These are phyloP conservation scores for Boulengeromyrus knoepffleri DNA, from an alignment of 2,113 vertebrate genomes.

Conservation along the genomic window DNA sequence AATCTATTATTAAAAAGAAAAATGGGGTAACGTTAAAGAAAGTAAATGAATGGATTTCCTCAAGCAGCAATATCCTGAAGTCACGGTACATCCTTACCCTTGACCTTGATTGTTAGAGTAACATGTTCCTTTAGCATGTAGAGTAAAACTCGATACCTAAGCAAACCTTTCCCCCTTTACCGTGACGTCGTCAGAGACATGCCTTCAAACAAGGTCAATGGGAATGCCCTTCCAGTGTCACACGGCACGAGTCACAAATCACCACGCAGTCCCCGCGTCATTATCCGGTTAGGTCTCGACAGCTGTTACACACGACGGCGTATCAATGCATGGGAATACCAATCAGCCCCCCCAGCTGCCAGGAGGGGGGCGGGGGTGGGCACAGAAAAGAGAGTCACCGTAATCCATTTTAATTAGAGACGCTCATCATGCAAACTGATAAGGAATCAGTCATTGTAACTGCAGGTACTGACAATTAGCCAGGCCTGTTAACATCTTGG, in stretches of 20 bases:
- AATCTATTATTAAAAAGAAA: neutral
- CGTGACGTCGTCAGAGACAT: slow-evolving; percentile 32
- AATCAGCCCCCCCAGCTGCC: neutral
- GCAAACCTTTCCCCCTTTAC: slow-evolving; percentile 37
- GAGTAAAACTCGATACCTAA: neutral
- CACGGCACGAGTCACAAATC: slow-evolving; percentile 26
- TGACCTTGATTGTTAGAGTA: neutral
- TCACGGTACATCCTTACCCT: neutral
- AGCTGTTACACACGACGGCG: slow-evolving; percentile 23
- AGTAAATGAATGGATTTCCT: neutral
- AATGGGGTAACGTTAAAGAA: neutral
- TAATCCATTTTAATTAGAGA: slow-evolving; percentile 70
- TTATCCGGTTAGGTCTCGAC: slow-evolving; percentile 27
- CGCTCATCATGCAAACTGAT: slow-evolving; percentile 71
- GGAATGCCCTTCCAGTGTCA: slow-evolving; percentile 23
- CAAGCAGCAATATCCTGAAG: neutral
- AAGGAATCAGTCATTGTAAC: slow-evolving; percentile 73
- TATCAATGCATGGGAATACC: slow-evolving; percentile 24
- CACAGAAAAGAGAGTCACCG: slow-evolving; percentile 2
- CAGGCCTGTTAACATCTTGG: slow-evolving; percentile 67
- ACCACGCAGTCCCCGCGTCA: slow-evolving; percentile 21
- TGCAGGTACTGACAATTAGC: slow-evolving; percentile 73
- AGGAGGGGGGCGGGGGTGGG: neutral
- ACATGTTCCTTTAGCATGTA: neutral
- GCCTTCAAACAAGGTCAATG: slow-evolving; percentile 49